A percentile compares a stretch with the other conserved stretches of the same genome.
phyloP scores from a whole-genome alignment of 2,888 invertebrate species.

The Cheilosia vulpina region DNA sequence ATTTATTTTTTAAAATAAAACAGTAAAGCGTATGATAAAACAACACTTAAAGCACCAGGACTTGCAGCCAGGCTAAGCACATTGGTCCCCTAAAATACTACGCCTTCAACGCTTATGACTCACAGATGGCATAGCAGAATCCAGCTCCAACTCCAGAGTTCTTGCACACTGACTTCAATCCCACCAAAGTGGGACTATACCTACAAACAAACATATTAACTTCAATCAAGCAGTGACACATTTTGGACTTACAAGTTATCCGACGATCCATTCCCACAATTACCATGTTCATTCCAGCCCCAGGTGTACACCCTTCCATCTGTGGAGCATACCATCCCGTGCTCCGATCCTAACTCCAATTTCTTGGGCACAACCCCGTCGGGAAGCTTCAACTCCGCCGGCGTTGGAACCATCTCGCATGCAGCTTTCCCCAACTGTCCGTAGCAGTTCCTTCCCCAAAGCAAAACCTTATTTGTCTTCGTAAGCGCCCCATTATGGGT shows the following conservation, averaged over 20 bases:
- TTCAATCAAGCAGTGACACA: background rate
- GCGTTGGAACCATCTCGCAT: slow-evolving; percentile 79
- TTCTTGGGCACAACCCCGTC: slow-evolving; percentile 77
- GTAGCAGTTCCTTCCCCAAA: slow-evolving; percentile 93
- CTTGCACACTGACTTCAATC: slow-evolving; percentile 79
- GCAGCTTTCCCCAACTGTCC: slow-evolving; percentile 88
- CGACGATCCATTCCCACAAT: slow-evolving; percentile 88
- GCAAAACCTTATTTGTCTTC: slow-evolving; percentile 86
- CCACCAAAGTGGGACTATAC: slow-evolving; percentile 78
- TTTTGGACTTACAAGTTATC: slow-evolving; percentile 81
- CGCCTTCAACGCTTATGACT: slow-evolving; percentile 32
- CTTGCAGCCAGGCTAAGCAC: background rate
- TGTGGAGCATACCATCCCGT: slow-evolving; percentile 88
- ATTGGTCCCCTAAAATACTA: slow-evolving; percentile 23
- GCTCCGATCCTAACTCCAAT: slow-evolving; percentile 89
- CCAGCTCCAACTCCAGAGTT: slow-evolving; percentile 82
- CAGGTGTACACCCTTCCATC: slow-evolving; percentile 89
- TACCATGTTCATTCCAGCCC: slow-evolving; percentile 97
- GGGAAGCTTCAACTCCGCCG: slow-evolving; percentile 78
- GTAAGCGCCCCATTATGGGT: slow-evolving; percentile 89
- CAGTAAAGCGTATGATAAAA: slow-evolving; percentile 19
- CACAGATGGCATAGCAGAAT: slow-evolving; percentile 82
- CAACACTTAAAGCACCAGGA: slow-evolving; percentile 28
- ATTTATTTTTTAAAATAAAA: slow-evolving; percentile 24
- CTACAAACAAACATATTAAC: slow-evolving; percentile 75